Evolutionary conservation across 2,888 invertebrate genomes (phyloP).

Genomic region (Yponomeuta cagnagella): DNA sequence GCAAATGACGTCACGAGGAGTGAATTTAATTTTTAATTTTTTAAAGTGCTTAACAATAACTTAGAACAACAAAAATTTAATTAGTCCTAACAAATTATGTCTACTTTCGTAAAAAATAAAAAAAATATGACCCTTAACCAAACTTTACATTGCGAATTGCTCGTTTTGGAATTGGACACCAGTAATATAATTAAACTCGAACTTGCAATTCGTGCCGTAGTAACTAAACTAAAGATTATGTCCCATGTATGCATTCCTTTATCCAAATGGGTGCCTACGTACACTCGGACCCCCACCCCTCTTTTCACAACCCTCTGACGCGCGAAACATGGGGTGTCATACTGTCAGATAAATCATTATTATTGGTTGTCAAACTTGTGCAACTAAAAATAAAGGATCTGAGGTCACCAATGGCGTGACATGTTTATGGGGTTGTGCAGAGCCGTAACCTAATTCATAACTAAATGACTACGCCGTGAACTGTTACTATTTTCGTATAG

Average conservation of each 20-base stretch:
- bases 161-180: background rate
- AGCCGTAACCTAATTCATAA: background rate
- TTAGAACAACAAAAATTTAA: too few species aligned
- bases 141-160: too few species aligned
- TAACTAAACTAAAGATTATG: background rate
- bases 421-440: background rate
- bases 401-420: background rate
- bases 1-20: too few species aligned
- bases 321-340: too few species aligned
- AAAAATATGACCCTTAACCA: too few species aligned
- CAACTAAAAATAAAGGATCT: background rate
- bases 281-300: background rate
- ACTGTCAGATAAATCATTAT: background rate
- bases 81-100: too few species aligned
- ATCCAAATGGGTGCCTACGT: background rate
- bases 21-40: too few species aligned
- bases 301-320: background rate
- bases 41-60: too few species aligned
- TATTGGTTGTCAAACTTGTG: background rate
- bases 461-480: background rate
- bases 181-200: background rate
- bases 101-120: too few species aligned
- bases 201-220: background rate
- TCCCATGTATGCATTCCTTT: background rate
- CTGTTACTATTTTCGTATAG: background rate